Evolutionary conservation across 2,797 vertebrate species (phyloP).

Genomic region (Falco cherrug): DNA sequence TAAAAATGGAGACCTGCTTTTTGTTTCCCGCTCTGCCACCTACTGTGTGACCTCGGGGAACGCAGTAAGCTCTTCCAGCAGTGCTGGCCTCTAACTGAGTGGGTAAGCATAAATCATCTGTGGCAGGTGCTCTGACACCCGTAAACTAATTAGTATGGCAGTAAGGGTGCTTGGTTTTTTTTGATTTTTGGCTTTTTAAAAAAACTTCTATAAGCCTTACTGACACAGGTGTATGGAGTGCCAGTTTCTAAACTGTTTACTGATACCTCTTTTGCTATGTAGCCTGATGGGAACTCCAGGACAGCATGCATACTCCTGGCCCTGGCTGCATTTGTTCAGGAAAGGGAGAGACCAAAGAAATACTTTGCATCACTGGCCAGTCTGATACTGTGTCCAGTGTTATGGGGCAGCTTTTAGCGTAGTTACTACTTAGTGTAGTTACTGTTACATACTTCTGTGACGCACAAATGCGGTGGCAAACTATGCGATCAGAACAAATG

Average conservation of each 20-base stretch:
- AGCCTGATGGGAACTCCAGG: background rate
- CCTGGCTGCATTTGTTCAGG: background rate
- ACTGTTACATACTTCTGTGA: background rate
- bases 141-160: background rate
- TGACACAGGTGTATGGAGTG: background rate
- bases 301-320: background rate
- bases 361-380: accelerated
- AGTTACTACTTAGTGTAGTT: background rate
- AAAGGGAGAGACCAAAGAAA: background rate
- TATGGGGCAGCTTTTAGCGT: accelerated
- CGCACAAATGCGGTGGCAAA: accelerated
- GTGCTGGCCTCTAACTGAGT: background rate
- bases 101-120: background rate
- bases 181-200: too few relatives aligned
- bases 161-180: background rate
- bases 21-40: conserved; percentile 3
- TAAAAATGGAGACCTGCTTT: background rate
- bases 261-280: background rate
- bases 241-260: background rate
- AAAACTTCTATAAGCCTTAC: background rate
- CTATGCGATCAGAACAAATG: accelerated
- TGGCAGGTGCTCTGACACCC: background rate
- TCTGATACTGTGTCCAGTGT: background rate
- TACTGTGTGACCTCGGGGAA: background rate
- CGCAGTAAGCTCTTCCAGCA: background rate